Percentiles rank a stretch among this genome's conserved stretches.
These are phyloP conservation scores for Uloborus plumipes DNA, from an alignment of 2,888 invertebrate species.

Conservation along the genomic window DNA sequence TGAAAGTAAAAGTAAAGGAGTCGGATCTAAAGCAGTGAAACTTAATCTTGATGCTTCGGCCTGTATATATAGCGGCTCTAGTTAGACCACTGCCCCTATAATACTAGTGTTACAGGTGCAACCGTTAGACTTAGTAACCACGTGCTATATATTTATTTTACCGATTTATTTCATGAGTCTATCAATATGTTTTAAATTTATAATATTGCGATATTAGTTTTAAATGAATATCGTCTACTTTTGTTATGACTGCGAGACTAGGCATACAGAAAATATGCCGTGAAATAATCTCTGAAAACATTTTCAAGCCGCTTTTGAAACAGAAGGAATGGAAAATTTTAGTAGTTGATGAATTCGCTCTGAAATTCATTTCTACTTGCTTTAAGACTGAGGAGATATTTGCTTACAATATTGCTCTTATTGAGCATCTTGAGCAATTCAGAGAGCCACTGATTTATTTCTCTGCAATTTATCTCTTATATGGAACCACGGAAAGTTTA, in stretches of 20 bases:
- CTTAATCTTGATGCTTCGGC: too few relatives aligned
- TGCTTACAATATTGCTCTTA: slow-evolving; percentile 38
- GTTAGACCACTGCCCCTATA: too few relatives aligned
- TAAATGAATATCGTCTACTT: too few relatives aligned
- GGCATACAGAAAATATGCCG: neutral
- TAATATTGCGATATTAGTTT: too few relatives aligned
- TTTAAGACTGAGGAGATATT: slow-evolving; percentile 46
- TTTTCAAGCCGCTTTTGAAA: slow-evolving; percentile 17
- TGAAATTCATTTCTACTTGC: slow-evolving; percentile 35
- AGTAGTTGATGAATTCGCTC: slow-evolving; percentile 34
- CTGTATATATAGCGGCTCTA: too few relatives aligned
- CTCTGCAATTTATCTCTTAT: slow-evolving; percentile 25
- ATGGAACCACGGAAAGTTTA: slow-evolving; percentile 9
- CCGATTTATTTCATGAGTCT: too few relatives aligned
- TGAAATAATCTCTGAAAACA: slow-evolving; percentile 15
- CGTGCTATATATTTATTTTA: too few relatives aligned
- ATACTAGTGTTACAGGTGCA: too few relatives aligned
- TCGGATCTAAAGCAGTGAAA: too few relatives aligned
- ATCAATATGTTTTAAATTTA: too few relatives aligned
- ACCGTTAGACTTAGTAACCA: too few relatives aligned
- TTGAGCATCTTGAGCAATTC: slow-evolving; percentile 16
- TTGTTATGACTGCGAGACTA: neutral
- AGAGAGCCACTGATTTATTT: slow-evolving; percentile 29
- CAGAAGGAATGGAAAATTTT: slow-evolving; percentile 40
- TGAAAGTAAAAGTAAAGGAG: too few relatives aligned